A percentile compares a stretch with the other conserved stretches of the same genome.
phyloP scores from a whole-genome alignment of 2,888 invertebrate species.

The Drosophila ustulata region DNA sequence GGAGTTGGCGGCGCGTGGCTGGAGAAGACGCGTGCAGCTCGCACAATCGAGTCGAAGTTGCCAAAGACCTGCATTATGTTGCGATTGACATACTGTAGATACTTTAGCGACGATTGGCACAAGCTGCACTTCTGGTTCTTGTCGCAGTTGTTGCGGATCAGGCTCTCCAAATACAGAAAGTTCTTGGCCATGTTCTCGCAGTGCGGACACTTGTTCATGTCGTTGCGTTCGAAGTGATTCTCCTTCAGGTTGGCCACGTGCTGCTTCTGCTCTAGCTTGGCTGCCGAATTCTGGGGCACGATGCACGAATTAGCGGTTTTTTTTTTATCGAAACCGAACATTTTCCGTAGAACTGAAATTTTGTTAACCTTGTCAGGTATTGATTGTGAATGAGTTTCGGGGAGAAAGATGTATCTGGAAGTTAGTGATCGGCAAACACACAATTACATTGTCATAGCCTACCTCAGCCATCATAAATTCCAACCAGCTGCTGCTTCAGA shows the following conservation, averaged over 20 bases:
- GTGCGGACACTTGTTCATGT: conserved; percentile 67
- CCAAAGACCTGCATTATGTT: conserved; percentile 78
- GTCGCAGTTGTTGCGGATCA: conserved; percentile 73
- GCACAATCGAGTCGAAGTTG: conserved; percentile 67
- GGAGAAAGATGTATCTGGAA: not conserved
- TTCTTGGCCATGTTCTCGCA: conserved; percentile 83
- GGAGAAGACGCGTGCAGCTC: conserved; percentile 68
- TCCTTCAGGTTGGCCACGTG: conserved; percentile 51
- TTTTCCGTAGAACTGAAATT: conserved; percentile 77
- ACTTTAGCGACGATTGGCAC: conserved; percentile 76
- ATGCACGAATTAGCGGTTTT: conserved; percentile 53
- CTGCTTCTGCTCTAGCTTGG: conserved; percentile 55
- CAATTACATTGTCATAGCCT: conserved; percentile 46
- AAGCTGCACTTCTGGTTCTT: conserved; percentile 64
- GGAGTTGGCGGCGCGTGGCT: conserved; percentile 49
- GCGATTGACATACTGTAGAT: conserved; percentile 77
- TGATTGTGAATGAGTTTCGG: conserved; percentile 36
- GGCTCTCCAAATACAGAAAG: conserved; percentile 78
- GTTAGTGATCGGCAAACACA: not conserved
- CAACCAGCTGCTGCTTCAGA: conserved; percentile 2
- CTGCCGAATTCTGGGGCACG: conserved; percentile 76
- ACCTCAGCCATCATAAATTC: conserved; percentile 45
- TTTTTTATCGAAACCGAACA: conserved; percentile 69
- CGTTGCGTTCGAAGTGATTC: conserved; percentile 38
- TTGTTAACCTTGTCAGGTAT: conserved; percentile 67